phyloP scores from a whole-genome alignment of 2,888 invertebrate species.

The Pecten maximus region DNA sequence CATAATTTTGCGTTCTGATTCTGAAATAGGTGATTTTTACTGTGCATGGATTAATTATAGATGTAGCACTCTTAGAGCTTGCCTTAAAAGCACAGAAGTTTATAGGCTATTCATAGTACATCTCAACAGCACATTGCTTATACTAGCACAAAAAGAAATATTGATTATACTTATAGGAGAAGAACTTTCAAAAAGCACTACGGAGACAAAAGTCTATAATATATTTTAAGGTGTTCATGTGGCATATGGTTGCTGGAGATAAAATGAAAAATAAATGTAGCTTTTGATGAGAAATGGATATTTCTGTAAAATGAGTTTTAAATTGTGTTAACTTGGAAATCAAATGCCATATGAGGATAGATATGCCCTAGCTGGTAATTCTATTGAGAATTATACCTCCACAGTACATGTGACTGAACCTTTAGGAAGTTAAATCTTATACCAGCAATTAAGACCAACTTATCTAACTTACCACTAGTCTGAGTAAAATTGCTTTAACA shows the following conservation, averaged over 20 bases:
- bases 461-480: too few species aligned
- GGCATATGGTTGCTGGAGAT: not conserved
- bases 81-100: not conserved
- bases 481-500: too few species aligned
- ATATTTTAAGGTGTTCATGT: not conserved
- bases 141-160: not conserved
- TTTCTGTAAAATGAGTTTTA: not conserved
- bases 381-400: not conserved
- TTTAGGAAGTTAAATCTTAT: too few species aligned
- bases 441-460: too few species aligned
- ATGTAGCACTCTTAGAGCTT: not conserved
- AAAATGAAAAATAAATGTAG: not conserved
- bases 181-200: not conserved
- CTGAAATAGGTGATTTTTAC: not conserved
- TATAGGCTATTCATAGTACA: not conserved
- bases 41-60: not conserved
- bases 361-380: not conserved
- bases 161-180: not conserved
- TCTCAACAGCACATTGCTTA: not conserved
- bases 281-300: not conserved
- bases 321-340: not conserved
- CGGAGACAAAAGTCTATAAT: not conserved
- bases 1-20: not conserved
- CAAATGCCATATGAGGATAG: not conserved
- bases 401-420: not conserved